These are phyloP conservation scores for Ceratina calcarata DNA, from an alignment of 1,140 invertebrate species.

Conservation along the genomic window DNA sequence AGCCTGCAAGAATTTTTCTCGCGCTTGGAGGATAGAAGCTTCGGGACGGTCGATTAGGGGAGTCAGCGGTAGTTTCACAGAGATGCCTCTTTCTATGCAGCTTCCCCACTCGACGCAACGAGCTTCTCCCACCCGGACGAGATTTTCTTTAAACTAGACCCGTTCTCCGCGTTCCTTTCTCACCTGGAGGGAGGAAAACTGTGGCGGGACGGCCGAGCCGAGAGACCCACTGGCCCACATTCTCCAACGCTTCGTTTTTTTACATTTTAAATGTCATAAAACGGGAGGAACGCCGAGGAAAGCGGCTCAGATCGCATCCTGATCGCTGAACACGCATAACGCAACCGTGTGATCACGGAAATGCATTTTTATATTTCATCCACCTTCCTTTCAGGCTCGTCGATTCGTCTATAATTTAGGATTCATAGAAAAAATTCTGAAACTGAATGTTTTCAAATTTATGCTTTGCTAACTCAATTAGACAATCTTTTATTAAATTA, in stretches of 20 bases:
- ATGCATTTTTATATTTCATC: not conserved
- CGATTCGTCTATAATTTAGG: no score
- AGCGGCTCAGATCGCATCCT: conserved; percentile 72
- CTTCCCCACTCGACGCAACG: not conserved
- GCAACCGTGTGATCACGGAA: not conserved
- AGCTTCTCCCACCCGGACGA: conserved; percentile 25
- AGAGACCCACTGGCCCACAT: conserved; percentile 78
- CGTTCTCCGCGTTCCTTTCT: conserved; percentile 30
- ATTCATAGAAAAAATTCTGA: no score
- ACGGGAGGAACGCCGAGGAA: conserved; percentile 67
- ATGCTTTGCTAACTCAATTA: no score
- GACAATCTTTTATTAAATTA: no score
- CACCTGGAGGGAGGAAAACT: conserved; percentile 64
- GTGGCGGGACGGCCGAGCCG: conserved; percentile 56
- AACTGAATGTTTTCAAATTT: no score
- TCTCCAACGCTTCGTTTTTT: conserved; percentile 78
- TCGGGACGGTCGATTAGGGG: conserved; percentile 44
- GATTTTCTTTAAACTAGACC: conserved; percentile 6
- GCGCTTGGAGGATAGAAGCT: conserved; percentile 15
- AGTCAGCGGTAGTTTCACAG: conserved; percentile 46
- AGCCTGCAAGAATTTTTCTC: not conserved
- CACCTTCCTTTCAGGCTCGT: no score
- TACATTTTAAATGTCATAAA: conserved; percentile 81
- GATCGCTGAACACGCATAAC: conserved; percentile 49
- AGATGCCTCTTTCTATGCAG: conserved; percentile 44